Conservation (phyloP, 2,888 invertebrate species). For the Drosophila yooni region DNA sequence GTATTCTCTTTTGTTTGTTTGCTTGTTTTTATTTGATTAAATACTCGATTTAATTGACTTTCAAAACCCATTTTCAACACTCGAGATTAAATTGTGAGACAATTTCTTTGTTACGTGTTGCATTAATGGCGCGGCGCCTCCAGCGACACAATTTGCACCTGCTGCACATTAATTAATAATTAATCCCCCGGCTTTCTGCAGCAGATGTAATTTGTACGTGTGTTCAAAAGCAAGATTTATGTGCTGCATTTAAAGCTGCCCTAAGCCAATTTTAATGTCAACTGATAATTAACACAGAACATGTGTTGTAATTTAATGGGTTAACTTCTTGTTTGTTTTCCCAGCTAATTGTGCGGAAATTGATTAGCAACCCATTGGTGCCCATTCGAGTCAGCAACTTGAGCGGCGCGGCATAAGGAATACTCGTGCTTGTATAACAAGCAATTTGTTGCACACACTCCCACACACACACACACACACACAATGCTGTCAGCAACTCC, state of each 20-base stretch:
- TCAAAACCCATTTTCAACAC: not conserved
- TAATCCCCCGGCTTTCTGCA: not conserved
- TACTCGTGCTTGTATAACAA: not conserved
- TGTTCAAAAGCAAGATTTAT: constrained; percentile 1
- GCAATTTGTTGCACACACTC: not conserved
- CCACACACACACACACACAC: not conserved
- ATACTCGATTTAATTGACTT: not conserved
- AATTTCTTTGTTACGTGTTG: constrained; percentile 5
- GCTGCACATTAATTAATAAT: constrained; percentile 19
- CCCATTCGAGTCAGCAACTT: constrained; percentile 3
- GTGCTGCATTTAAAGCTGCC: not conserved
- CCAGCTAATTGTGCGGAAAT: constrained; percentile 17
- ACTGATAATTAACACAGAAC: constrained; percentile 14
- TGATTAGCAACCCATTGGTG: constrained; percentile 14
- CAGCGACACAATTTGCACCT: constrained; percentile 1
- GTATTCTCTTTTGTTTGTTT: not conserved
- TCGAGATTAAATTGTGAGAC: not conserved
- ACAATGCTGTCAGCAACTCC: constrained; percentile 1
- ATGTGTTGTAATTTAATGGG: not conserved
- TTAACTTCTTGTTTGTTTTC: constrained; percentile 7
- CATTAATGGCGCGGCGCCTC: not conserved
- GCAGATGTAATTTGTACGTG: not conserved
- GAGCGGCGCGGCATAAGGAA: not conserved
- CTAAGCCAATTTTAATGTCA: constrained; percentile 5
- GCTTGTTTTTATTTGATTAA: not conserved